Conservation (phyloP, 37 sponge, comb jelly and placozoan genomes). For the Beroe forskalii region DNA sequence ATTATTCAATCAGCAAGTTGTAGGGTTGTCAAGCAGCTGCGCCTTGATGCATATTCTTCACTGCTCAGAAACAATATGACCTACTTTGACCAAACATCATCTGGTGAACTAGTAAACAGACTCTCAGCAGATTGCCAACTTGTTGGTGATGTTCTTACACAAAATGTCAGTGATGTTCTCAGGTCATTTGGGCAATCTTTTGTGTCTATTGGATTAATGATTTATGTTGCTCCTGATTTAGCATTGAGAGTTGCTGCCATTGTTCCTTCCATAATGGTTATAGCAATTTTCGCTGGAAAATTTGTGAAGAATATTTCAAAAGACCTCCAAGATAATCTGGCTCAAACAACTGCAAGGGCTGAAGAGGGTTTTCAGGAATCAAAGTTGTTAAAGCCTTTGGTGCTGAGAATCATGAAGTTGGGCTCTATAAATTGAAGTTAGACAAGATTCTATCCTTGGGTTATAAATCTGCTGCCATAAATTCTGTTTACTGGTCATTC, state of each 20-base stretch:
- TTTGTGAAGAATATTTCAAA: not conserved
- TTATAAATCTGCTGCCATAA: constrained; percentile 39
- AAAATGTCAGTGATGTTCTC: constrained; percentile 67
- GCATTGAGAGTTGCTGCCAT: constrained; percentile 42
- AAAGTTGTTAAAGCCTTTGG: constrained; percentile 63
- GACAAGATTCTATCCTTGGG: constrained; percentile 32
- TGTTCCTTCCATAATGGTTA: constrained; percentile 53
- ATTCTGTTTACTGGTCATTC: constrained; percentile 56
- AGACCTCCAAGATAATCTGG: constrained; percentile 24
- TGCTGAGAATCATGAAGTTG: constrained; percentile 33
- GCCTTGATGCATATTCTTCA: constrained; percentile 32
- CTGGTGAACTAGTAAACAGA: constrained; percentile 46
- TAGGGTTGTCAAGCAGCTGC: constrained; percentile 37
- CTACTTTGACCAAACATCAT: constrained; percentile 38
- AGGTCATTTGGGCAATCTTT: constrained; percentile 63
- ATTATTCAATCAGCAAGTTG: constrained; percentile 68
- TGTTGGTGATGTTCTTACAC: constrained; percentile 67
- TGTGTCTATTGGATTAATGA: constrained; percentile 64
- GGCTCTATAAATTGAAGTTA: not conserved
- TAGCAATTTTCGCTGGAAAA: constrained; percentile 46
- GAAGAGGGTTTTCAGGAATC: constrained; percentile 64
- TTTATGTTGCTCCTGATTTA: constrained; percentile 65
- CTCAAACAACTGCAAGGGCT: constrained; percentile 39
- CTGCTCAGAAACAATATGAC: constrained; percentile 18
- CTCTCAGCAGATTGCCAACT: constrained; percentile 49